A percentile compares a stretch with the other conserved stretches of the same genome.
These are phyloP conservation scores for Heliopora coerulea DNA, from an alignment of 92 coral and sea anemone genomes.

Conservation along the genomic window DNA sequence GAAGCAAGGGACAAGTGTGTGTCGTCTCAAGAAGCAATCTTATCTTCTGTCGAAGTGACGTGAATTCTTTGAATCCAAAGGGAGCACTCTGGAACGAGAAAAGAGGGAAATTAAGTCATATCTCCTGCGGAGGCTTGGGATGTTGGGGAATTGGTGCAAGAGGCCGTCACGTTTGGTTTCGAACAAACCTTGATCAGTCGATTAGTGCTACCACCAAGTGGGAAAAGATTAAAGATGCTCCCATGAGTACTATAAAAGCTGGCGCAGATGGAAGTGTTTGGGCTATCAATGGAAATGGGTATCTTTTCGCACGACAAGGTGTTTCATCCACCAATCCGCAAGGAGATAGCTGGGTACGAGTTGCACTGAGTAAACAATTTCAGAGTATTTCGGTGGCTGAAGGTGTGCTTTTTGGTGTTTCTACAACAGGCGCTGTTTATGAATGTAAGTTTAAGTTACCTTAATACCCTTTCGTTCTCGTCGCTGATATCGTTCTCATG, in stretches of 20 bases:
- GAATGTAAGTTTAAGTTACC: conserved; percentile 8
- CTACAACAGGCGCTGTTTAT: conserved; percentile 22
- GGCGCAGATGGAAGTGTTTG: conserved; percentile 28
- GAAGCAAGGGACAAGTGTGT: conserved; percentile 15
- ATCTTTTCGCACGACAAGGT: conserved; percentile 28
- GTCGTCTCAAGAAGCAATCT: conserved; percentile 7
- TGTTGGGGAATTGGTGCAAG: conserved; percentile 19
- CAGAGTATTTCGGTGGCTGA: conserved; percentile 26
- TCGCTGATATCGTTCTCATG: not conserved
- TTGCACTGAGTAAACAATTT: conserved; percentile 22
- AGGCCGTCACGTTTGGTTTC: conserved; percentile 3
- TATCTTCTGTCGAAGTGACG: conserved; percentile 9
- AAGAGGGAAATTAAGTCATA: not conserved
- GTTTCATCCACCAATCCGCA: not conserved
- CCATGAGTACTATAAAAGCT: conserved; percentile 2
- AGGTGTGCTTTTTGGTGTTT: conserved; percentile 12
- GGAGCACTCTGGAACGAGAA: conserved; percentile 3
- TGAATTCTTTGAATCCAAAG: conserved; percentile 21
- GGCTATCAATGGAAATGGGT: conserved; percentile 27
- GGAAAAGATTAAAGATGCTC: conserved; percentile 19
- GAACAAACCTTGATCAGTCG: not conserved
- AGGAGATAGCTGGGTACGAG: conserved; percentile 28
- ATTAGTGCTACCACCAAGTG: not conserved
- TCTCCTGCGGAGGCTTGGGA: conserved; percentile 23
- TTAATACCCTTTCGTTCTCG: not conserved